Evolutionary conservation across 2,113 vertebrate species (phyloP).

Genomic region (Neodon shergylaensis): DNA sequence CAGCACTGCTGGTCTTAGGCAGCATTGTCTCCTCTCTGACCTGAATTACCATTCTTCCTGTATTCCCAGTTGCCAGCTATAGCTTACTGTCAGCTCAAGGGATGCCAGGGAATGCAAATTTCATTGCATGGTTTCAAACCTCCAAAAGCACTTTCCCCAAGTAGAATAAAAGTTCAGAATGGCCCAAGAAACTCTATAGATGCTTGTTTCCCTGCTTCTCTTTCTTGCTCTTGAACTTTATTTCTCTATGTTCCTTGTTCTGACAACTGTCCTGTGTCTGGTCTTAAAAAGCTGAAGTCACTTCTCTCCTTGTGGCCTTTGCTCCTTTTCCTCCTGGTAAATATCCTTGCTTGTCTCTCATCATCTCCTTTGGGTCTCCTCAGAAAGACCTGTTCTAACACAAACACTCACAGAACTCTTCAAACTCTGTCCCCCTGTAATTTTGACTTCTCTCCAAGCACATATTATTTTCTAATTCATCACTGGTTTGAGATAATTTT

Average conservation of each 20-base stretch:
- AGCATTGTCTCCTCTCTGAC: background rate
- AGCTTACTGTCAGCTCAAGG: background rate
- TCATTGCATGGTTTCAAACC: background rate
- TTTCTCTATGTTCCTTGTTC: background rate
- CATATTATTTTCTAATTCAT: background rate
- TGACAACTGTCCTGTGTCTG: background rate
- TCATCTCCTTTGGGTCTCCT: background rate
- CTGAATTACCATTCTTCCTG: background rate
- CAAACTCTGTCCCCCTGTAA: background rate
- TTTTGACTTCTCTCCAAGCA: background rate
- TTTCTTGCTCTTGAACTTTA: too few species aligned
- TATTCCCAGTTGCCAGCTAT: rapidly evolving
- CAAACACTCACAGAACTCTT: background rate
- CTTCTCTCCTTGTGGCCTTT: background rate
- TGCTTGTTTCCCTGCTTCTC: background rate
- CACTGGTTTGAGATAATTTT: background rate
- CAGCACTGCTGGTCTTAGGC: too few species aligned
- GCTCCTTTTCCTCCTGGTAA: background rate
- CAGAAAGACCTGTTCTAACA: background rate
- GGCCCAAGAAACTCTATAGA: background rate
- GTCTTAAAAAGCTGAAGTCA: background rate
- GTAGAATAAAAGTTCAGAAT: background rate
- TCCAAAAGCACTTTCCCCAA: background rate
- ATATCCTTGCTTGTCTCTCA: background rate
- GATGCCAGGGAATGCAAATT: background rate